Conservation (phyloP, 2,888 invertebrate species). For the Dicyrtoma fusca region DNA sequence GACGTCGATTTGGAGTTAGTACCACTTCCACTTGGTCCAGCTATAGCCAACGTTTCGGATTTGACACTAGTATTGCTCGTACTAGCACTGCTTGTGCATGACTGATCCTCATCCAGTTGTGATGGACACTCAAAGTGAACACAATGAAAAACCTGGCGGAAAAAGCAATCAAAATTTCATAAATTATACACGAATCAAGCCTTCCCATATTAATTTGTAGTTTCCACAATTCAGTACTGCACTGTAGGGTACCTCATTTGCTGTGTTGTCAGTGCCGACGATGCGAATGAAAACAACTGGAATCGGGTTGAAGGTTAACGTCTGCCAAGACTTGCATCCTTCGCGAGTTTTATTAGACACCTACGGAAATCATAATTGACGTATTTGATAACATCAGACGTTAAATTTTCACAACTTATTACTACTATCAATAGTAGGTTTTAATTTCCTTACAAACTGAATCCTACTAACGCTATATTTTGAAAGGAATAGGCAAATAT, state of each 20-base stretch:
- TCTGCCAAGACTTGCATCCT: conserved; percentile 92
- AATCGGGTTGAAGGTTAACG: conserved; percentile 77
- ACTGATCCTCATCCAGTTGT: conserved; percentile 60
- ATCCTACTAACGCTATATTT: no score
- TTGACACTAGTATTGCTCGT: not conserved
- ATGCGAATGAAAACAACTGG: conserved; percentile 93
- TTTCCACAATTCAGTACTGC: not conserved
- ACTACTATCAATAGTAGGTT: no score
- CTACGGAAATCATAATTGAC: no score
- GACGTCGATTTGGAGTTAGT: not conserved
- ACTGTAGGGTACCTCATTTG: conserved; percentile 83
- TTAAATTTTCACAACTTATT: no score
- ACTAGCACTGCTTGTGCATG: not conserved
- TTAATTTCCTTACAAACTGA: no score
- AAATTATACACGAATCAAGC: conserved; percentile 1
- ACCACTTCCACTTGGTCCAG: conserved; percentile 1
- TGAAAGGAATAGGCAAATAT: no score
- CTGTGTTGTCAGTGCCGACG: conserved; percentile 95
- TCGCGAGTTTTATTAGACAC: conserved; percentile 86
- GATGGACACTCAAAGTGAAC: conserved; percentile 97
- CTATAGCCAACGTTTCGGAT: not conserved
- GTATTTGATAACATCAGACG: no score
- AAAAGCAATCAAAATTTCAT: not conserved
- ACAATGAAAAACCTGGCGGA: conserved; percentile 85
- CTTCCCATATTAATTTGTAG: conserved; percentile 12